phyloP scores from a whole-genome alignment of 2,113 vertebrate species.

The Ammodytes marinus region DNA sequence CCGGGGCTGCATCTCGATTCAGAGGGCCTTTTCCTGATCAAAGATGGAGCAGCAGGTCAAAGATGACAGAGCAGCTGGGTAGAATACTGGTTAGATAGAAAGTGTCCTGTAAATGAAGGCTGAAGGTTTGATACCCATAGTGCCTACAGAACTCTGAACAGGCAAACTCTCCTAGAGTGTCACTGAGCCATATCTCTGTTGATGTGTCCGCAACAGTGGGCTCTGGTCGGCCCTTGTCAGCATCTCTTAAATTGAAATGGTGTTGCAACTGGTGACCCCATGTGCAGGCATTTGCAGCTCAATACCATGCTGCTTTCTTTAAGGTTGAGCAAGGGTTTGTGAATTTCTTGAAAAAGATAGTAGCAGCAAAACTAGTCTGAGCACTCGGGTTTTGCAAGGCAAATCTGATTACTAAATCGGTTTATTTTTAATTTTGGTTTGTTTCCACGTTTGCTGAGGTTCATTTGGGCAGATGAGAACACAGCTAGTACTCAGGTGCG shows the following conservation, averaged over 20 bases:
- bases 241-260: conserved; percentile 1
- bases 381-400: no score
- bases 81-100: conserved; percentile 17
- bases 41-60: conserved; percentile 61
- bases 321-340: background rate
- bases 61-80: conserved; percentile 56
- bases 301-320: background rate
- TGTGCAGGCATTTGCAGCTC: background rate
- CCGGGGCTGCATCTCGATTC: conserved; percentile 53
- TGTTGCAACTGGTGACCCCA: background rate
- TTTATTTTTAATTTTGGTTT: no score
- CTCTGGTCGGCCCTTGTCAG: background rate
- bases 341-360: background rate
- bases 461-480: no score
- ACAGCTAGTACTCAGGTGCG: no score
- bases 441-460: background rate
- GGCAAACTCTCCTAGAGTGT: no score
- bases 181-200: background rate
- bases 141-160: no score
- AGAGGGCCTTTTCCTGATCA: conserved; percentile 57
- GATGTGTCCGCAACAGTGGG: background rate
- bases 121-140: conserved; percentile 25
- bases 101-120: conserved; percentile 47
- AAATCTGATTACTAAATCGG: background rate
- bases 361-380: background rate